Percentiles rank a stretch among this genome's conserved stretches.
Evolutionary conservation across 2,113 vertebrate species (phyloP).

Genomic region (Macaca mulatta): DNA sequence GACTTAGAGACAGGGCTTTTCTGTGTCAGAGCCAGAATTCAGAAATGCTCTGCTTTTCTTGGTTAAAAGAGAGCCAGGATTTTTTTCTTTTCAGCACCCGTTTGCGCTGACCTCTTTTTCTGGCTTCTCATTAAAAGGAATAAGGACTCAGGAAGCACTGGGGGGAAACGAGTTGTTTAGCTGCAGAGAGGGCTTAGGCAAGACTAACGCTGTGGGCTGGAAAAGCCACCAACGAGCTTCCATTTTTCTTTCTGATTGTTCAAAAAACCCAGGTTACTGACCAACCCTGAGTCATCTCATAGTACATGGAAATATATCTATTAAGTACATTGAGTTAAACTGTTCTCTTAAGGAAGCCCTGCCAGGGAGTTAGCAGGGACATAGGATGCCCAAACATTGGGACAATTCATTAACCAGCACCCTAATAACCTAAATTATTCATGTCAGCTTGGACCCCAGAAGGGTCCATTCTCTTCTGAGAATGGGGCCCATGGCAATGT

Average conservation of each 20-base stretch:
- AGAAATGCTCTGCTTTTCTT: conserved; percentile 61
- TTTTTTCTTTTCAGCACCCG: conserved; percentile 60
- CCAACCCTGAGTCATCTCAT: neutral
- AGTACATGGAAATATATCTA: neutral
- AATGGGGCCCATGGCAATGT: neutral
- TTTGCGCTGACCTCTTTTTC: conserved; percentile 73
- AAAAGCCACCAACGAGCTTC: neutral
- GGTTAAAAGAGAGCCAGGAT: conserved; percentile 45
- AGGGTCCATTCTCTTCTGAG: conserved; percentile 21
- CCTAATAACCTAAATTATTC: neutral
- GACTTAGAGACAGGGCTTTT: conserved; percentile 54
- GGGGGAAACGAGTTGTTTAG: neutral
- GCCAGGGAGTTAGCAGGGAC: neutral
- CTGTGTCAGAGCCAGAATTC: conserved; percentile 59
- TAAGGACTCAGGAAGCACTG: conserved; percentile 54
- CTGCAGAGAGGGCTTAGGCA: neutral
- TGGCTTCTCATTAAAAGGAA: conserved; percentile 64
- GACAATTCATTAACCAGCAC: neutral
- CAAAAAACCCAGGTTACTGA: neutral
- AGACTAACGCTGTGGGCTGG: neutral
- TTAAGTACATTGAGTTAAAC: neutral
- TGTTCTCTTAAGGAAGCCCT: neutral
- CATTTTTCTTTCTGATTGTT: neutral
- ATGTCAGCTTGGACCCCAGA: neutral
- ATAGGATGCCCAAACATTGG: neutral